phyloP scores from a whole-genome alignment of 2,113 vertebrate species.

The Apistogramma diplotaenia region DNA sequence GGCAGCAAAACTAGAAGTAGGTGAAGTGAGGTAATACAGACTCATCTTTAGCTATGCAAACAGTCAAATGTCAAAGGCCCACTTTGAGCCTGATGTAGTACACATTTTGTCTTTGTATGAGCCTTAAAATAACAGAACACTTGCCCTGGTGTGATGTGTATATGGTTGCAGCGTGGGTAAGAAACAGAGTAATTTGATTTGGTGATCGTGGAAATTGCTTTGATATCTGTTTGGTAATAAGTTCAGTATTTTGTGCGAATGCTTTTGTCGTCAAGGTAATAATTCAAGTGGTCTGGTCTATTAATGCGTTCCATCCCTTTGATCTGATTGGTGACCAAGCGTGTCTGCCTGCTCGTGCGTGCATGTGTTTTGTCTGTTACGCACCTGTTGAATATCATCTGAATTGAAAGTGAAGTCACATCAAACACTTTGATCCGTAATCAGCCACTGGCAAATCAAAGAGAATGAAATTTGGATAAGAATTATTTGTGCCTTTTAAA shows the following conservation, averaged over 20 bases:
- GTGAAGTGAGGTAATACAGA: neutral
- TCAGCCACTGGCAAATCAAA: neutral
- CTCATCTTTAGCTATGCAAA: neutral
- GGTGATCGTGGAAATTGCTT: constrained; percentile 14
- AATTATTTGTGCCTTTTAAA: neutral
- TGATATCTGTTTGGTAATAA: constrained; percentile 1
- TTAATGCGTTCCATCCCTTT: constrained; percentile 10
- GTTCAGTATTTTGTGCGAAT: constrained; percentile 8
- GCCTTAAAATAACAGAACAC: neutral
- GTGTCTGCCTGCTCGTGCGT: neutral
- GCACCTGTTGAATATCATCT: neutral
- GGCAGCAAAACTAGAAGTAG: neutral
- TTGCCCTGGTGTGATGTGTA: neutral
- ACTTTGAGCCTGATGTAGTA: neutral
- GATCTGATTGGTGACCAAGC: neutral
- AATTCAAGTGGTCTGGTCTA: constrained; percentile 11
- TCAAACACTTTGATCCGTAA: neutral
- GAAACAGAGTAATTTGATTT: constrained; percentile 1
- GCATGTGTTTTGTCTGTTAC: neutral
- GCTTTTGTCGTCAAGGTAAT: constrained; percentile 24
- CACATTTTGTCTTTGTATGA: neutral
- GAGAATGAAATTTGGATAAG: neutral
- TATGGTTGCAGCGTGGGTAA: neutral
- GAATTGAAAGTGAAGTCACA: neutral
- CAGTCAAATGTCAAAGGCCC: neutral